phyloP scores from a whole-genome alignment of 2,888 invertebrate genomes.

The Leptinotarsa haldemani region DNA sequence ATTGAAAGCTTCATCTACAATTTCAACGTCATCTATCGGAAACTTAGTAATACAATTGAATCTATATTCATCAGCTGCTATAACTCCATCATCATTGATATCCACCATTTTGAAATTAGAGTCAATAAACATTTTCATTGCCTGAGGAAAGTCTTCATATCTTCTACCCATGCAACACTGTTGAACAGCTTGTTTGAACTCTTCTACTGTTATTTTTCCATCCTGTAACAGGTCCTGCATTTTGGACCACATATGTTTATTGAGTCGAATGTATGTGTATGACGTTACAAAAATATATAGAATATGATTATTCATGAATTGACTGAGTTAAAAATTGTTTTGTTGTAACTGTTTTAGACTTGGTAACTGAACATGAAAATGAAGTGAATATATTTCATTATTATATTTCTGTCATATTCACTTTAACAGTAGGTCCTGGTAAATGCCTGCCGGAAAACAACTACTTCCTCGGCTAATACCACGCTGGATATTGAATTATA shows the following conservation, averaged over 20 bases:
- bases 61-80: constrained; percentile 83
- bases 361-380: no score
- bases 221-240: constrained; percentile 73
- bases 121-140: constrained; percentile 88
- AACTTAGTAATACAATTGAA: constrained; percentile 86
- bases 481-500: no score
- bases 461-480: no score
- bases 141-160: constrained; percentile 85
- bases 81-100: constrained; percentile 82
- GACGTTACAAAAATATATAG: neutral
- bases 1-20: constrained; percentile 82
- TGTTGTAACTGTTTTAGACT: no score
- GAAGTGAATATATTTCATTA: no score
- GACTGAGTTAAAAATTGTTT: no score
- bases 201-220: constrained; percentile 82
- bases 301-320: neutral
- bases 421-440: no score
- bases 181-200: constrained; percentile 85
- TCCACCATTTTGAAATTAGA: constrained; percentile 86
- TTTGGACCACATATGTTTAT: constrained; percentile 29
- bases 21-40: constrained; percentile 80
- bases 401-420: no score
- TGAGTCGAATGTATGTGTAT: neutral
- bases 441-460: no score
- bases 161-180: constrained; percentile 82